Evolutionary conservation across 1,140 invertebrate genomes (phyloP).

Genomic region (Sycophila sp.): DNA sequence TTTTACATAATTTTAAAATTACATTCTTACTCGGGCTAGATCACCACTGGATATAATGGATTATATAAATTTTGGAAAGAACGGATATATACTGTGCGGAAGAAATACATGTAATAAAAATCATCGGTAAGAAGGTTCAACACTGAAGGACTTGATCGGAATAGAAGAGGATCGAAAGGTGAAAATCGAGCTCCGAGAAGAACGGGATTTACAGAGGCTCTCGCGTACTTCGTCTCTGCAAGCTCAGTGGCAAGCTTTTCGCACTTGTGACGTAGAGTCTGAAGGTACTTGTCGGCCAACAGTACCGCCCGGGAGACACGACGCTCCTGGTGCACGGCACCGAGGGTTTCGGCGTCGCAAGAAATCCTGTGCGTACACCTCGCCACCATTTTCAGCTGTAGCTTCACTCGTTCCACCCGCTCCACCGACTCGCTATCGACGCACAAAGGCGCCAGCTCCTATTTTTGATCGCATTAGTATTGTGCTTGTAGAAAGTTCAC

Average conservation of each 20-base stretch:
- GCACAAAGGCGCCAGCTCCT: constrained; percentile 60
- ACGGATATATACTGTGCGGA: too few species aligned
- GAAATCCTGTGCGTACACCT: constrained; percentile 58
- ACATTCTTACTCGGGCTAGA: constrained; percentile 11
- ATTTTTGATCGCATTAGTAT: constrained; percentile 33
- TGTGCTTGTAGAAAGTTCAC: too few species aligned
- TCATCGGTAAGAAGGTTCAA: background rate
- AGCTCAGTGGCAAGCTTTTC: constrained; percentile 56
- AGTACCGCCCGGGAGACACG: constrained; percentile 56
- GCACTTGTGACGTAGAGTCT: constrained; percentile 53
- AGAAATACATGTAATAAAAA: too few species aligned
- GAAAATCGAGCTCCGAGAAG: constrained; percentile 17
- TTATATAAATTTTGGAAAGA: too few species aligned
- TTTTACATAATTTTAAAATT: background rate
- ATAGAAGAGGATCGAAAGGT: background rate
- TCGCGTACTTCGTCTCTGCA: constrained; percentile 60
- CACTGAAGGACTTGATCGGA: background rate
- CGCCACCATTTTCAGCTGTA: constrained; percentile 58
- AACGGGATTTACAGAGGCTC: background rate
- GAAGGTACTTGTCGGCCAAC: constrained; percentile 59
- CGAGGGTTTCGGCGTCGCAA: constrained; percentile 59
- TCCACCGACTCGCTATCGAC: constrained; percentile 61
- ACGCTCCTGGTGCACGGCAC: constrained; percentile 60
- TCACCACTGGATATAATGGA: too few species aligned
- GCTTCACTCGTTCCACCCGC: constrained; percentile 56